Percentiles rank a stretch among this genome's conserved stretches.
Evolutionary conservation across 2,888 invertebrate species (phyloP).

Genomic region (Drosophila vallismaia): DNA sequence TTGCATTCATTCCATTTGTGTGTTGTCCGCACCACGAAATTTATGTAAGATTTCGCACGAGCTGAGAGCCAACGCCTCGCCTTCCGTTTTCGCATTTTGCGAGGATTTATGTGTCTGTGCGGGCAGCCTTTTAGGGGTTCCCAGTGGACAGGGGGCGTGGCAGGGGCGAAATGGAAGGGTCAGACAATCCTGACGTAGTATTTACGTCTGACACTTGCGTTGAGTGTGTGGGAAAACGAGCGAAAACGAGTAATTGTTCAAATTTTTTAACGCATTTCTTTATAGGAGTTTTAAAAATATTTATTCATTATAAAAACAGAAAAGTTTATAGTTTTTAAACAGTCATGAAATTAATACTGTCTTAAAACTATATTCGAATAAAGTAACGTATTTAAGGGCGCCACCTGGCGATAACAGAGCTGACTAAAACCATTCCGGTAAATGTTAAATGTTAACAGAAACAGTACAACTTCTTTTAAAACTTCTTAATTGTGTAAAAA

Average conservation of each 20-base stretch:
- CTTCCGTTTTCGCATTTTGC: background rate
- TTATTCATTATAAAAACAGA: too few species aligned
- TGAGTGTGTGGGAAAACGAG: conserved; percentile 14
- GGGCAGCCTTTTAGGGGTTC: conserved; percentile 23
- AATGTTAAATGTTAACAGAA: too few species aligned
- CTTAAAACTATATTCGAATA: too few species aligned
- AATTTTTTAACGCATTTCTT: too few species aligned
- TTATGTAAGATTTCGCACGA: conserved; percentile 46
- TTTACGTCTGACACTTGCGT: conserved; percentile 14
- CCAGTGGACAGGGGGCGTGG: conserved; percentile 32
- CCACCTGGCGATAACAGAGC: too few species aligned
- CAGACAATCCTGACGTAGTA: conserved; percentile 15
- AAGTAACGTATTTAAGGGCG: too few species aligned
- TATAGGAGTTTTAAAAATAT: too few species aligned
- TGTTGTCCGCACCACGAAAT: conserved; percentile 37
- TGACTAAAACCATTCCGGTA: too few species aligned
- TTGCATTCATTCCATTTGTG: conserved; percentile 20
- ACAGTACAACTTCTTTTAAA: too few species aligned
- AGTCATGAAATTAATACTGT: too few species aligned
- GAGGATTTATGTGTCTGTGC: conserved; percentile 44
- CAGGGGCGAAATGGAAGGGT: conserved; percentile 9
- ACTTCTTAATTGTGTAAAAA: too few species aligned
- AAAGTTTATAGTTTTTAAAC: too few species aligned
- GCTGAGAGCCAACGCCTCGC: conserved; percentile 12
- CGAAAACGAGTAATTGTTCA: conserved; percentile 4